Conservation (phyloP, 2,113 vertebrate genomes). For the Dicaeum eximium region DNA sequence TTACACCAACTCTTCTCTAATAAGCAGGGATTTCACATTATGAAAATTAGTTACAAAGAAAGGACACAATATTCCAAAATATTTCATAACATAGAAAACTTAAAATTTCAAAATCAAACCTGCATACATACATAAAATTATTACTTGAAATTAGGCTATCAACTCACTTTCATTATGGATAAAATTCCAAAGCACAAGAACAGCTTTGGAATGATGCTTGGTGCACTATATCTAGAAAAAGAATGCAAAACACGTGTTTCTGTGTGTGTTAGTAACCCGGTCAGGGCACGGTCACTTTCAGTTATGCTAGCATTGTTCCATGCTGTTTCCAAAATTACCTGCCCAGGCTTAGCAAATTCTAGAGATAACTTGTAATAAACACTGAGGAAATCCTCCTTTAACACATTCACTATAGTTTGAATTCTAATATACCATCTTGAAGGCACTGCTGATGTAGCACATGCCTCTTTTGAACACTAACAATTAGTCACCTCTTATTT, state of each 20-base stretch:
- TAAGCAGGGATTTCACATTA: not conserved
- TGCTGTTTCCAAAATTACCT: not conserved
- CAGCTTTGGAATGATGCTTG: not conserved
- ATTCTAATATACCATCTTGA: not conserved
- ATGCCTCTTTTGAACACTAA: not conserved
- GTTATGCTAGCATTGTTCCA: not conserved
- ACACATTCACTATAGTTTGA: not conserved
- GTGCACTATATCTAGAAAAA: not conserved
- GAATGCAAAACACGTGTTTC: not conserved
- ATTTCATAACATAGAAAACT: not conserved
- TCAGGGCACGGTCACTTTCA: not conserved
- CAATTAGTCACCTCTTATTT: not conserved
- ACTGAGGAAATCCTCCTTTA: not conserved
- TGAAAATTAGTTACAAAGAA: not conserved
- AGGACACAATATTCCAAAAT: not conserved
- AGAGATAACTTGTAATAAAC: not conserved
- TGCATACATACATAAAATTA: not conserved
- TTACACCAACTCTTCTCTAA: not conserved
- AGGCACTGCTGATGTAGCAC: not conserved
- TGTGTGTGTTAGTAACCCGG: rapidly evolving
- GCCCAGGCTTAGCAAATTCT: not conserved
- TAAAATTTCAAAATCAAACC: not conserved
- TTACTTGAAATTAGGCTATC: not conserved
- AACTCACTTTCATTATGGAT: not conserved
- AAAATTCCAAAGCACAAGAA: not conserved